Conservation (phyloP, 1,140 invertebrate genomes). For the Thereuonema tuberculata region DNA sequence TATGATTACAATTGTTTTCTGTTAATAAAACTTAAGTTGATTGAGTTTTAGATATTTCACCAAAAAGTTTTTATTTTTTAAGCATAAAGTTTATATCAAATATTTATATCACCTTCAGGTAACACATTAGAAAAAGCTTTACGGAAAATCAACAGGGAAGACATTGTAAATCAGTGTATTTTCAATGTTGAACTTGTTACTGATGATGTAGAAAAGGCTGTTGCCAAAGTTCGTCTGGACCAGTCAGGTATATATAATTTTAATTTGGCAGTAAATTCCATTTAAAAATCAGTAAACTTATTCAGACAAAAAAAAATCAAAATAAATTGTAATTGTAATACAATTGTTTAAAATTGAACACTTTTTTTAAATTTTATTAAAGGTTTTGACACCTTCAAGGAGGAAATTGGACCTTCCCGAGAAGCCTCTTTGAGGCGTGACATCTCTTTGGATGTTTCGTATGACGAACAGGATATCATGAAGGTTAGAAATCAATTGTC, state of each 20-base stretch:
- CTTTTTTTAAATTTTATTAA: conserved; percentile 4
- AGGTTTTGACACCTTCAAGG: conserved; percentile 56
- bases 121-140: conserved; percentile 77
- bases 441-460: conserved; percentile 46
- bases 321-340: no score
- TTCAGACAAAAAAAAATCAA: background rate
- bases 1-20: no score
- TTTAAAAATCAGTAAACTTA: background rate
- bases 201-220: conserved; percentile 61
- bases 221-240: conserved; percentile 57
- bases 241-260: conserved; percentile 38
- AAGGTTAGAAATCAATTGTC: conserved; percentile 46
- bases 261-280: background rate
- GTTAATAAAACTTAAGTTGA: no score
- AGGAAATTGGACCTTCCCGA: conserved; percentile 51
- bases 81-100: background rate
- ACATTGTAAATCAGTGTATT: conserved; percentile 82
- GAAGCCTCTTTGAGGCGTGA: conserved; percentile 38
- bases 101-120: conserved; percentile 35
- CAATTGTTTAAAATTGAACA: background rate
- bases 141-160: conserved; percentile 73
- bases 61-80: background rate
- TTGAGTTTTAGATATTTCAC: no score
- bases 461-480: conserved; percentile 54
- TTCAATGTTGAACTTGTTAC: conserved; percentile 66